Evolutionary conservation across 2,888 invertebrate species (phyloP).

Genomic region (Drosophila acutilabella): DNA sequence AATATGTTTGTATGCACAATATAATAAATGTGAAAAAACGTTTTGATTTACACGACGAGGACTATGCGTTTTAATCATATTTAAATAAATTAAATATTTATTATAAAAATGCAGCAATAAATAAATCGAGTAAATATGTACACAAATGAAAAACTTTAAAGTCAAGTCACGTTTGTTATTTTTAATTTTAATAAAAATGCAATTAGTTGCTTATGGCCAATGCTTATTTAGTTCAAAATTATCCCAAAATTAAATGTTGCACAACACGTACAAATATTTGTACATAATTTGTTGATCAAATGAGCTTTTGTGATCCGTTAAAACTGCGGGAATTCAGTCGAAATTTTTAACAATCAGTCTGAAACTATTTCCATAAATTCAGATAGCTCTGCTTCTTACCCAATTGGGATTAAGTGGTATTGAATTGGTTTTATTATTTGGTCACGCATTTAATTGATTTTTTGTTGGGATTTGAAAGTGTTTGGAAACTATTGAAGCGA

Average conservation of each 20-base stretch:
- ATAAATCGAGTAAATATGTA: slow-evolving; percentile 69
- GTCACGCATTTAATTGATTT: slow-evolving; percentile 53
- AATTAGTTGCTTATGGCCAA: slow-evolving; percentile 41
- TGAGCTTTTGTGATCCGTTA: not conserved
- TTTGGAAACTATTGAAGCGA: not conserved
- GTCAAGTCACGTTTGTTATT: not conserved
- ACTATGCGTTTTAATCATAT: slow-evolving; percentile 72
- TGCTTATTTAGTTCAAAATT: slow-evolving; percentile 26
- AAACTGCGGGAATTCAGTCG: not conserved
- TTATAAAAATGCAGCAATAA: slow-evolving; percentile 67
- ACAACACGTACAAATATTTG: too few species aligned
- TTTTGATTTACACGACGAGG: slow-evolving; percentile 74
- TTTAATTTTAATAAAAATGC: slow-evolving; percentile 24
- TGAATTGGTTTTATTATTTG: slow-evolving; percentile 16
- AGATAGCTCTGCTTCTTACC: too few species aligned
- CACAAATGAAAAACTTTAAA: slow-evolving; percentile 6
- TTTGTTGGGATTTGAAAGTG: slow-evolving; percentile 11
- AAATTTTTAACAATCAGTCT: too few species aligned
- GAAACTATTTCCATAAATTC: too few species aligned
- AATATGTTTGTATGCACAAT: slow-evolving; percentile 8
- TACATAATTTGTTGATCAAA: too few species aligned
- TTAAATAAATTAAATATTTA: slow-evolving; percentile 80
- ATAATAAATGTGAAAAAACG: slow-evolving; percentile 74
- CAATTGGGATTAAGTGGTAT: not conserved
- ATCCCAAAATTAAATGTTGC: not conserved